A percentile compares a stretch with the other conserved stretches of the same genome.
Evolutionary conservation across 2,797 vertebrate species (phyloP).

Genomic region (Micromesistius poutassou): DNA sequence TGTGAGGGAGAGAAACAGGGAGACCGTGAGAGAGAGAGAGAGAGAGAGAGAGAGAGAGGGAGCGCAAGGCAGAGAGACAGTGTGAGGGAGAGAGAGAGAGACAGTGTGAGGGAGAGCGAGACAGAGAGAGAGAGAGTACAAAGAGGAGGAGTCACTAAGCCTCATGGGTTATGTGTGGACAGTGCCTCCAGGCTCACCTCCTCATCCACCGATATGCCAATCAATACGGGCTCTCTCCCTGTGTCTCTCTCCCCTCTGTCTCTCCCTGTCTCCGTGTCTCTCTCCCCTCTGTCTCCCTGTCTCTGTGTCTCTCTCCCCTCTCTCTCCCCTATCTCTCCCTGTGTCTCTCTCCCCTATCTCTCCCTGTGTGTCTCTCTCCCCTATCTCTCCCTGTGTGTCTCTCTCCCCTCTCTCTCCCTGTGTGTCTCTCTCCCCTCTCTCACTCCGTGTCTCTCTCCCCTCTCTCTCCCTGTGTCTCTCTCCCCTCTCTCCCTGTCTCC

Average conservation of each 20-base stretch:
- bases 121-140: too few species aligned
- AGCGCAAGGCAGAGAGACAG: too few species aligned
- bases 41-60: slow-evolving; percentile 8
- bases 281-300: slow-evolving; percentile 20
- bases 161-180: slow-evolving; percentile 38
- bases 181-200: slow-evolving; percentile 34
- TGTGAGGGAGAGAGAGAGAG: slow-evolving; percentile 3
- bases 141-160: not conserved
- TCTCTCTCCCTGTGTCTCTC: too few species aligned
- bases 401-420: not conserved
- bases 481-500: too few species aligned
- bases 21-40: slow-evolving; percentile 19
- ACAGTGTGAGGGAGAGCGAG: not conserved
- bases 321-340: too few species aligned
- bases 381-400: not conserved
- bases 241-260: slow-evolving; percentile 1
- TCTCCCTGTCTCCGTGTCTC: not conserved
- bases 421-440: not conserved
- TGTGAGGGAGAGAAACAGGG: too few species aligned
- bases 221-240: slow-evolving; percentile 34
- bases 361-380: too few species aligned
- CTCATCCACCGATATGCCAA: slow-evolving; percentile 47
- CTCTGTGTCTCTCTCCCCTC: too few species aligned
- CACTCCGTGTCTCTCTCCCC: not conserved
- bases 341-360: too few species aligned